Conservation (phyloP, 92 coral and sea anemone species). For the Parazoanthus darwini region DNA sequence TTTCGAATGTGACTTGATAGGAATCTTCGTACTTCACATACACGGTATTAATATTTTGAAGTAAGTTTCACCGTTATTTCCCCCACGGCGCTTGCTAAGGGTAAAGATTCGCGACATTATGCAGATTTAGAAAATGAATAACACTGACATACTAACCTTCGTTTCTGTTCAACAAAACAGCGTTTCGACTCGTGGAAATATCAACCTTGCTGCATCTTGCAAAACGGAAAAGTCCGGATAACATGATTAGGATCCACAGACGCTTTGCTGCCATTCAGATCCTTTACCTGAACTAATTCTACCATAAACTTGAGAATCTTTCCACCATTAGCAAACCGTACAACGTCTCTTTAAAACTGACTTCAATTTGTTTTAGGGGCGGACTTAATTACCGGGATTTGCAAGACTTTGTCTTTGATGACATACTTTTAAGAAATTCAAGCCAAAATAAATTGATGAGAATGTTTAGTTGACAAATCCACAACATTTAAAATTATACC, state of each 20-base stretch:
- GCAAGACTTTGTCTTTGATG: neutral
- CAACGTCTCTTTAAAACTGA: neutral
- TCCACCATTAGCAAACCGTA: neutral
- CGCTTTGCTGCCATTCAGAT: neutral
- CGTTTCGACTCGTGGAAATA: neutral
- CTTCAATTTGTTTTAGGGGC: neutral
- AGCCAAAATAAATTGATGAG: neutral
- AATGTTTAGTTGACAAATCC: neutral
- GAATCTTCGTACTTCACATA: neutral
- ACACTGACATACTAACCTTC: slow-evolving; percentile 22
- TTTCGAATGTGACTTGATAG: neutral
- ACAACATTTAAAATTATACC: neutral
- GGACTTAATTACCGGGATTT: neutral
- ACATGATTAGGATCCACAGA: neutral
- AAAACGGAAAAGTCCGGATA: neutral
- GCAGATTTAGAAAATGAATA: neutral
- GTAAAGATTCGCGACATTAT: neutral
- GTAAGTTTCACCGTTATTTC: neutral
- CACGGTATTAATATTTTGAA: neutral
- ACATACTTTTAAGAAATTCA: neutral
- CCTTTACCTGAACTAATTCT: neutral
- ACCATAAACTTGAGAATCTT: neutral
- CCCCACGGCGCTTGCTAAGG: neutral
- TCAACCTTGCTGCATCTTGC: neutral
- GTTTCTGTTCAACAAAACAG: slow-evolving; percentile 4